phyloP scores from a whole-genome alignment of 2,797 vertebrate species.

The Hipposideros larvatus region DNA sequence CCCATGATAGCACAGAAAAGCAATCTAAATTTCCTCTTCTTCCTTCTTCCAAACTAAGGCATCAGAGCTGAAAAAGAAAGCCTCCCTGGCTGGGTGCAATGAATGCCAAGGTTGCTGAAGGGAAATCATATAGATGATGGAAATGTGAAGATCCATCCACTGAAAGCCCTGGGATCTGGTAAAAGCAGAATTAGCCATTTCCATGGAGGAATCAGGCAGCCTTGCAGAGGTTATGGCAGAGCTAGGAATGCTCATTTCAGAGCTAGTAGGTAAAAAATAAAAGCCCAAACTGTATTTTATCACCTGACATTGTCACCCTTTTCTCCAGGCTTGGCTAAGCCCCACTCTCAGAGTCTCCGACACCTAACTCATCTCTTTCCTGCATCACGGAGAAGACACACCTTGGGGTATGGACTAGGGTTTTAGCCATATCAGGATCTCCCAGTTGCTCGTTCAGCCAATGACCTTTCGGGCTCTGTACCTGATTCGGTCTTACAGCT shows the following conservation, averaged over 20 bases:
- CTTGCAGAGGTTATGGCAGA: slow-evolving; percentile 1
- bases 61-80: background rate
- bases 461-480: background rate
- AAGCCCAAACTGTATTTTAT: background rate
- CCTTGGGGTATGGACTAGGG: background rate
- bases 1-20: background rate
- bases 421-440: background rate
- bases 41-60: background rate
- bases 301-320: slow-evolving; percentile 13
- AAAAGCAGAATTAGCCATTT: background rate
- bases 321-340: slow-evolving; percentile 19
- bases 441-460: background rate
- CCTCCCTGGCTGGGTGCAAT: background rate
- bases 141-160: slow-evolving; percentile 3
- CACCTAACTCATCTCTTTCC: slow-evolving; percentile 51
- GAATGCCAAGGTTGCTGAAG: background rate
- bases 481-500: background rate
- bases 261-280: slow-evolving; percentile 15
- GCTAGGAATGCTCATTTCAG: slow-evolving; percentile 35
- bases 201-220: background rate
- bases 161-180: background rate
- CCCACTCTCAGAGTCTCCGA: slow-evolving; percentile 58
- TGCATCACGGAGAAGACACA: background rate
- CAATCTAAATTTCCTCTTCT: background rate
- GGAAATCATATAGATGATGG: slow-evolving; percentile 34